phyloP scores from a whole-genome alignment of 1,140 invertebrate species.

The Rhynchophorus ferrugineus region DNA sequence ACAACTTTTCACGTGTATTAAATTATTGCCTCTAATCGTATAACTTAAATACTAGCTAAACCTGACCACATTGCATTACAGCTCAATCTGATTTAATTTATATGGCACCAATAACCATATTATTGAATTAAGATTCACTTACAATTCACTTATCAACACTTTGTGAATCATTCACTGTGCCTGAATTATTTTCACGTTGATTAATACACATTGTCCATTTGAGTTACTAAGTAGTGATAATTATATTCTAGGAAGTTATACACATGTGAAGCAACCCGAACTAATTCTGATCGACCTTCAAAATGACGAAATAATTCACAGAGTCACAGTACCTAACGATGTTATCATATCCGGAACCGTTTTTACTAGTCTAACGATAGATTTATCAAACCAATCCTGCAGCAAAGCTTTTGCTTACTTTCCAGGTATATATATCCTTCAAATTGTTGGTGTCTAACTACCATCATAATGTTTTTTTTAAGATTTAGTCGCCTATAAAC shows the following conservation, averaged over 20 bases:
- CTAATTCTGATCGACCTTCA: conserved; percentile 61
- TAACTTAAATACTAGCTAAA: too few species aligned
- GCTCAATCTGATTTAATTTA: too few species aligned
- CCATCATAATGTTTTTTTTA: conserved; percentile 20
- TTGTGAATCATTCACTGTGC: too few species aligned
- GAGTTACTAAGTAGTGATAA: too few species aligned
- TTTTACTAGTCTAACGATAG: conserved; percentile 58
- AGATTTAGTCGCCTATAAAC: conserved; percentile 49
- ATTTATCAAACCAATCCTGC: conserved; percentile 52
- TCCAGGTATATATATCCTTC: conserved; percentile 40
- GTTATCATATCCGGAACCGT: conserved; percentile 39
- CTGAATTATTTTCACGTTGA: too few species aligned
- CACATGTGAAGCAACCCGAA: conserved; percentile 49
- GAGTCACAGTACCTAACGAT: conserved; percentile 41
- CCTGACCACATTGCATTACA: too few species aligned
- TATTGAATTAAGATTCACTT: too few species aligned
- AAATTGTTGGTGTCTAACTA: not conserved
- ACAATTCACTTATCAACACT: too few species aligned
- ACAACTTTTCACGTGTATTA: too few species aligned
- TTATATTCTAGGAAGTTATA: conserved; percentile 47
- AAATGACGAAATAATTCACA: conserved; percentile 44
- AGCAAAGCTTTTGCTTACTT: conserved; percentile 62
- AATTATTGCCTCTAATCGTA: too few species aligned
- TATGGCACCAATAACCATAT: too few species aligned
- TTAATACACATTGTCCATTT: too few species aligned